Conservation (phyloP, 2,888 invertebrate species). For the Drosophila rellima region DNA sequence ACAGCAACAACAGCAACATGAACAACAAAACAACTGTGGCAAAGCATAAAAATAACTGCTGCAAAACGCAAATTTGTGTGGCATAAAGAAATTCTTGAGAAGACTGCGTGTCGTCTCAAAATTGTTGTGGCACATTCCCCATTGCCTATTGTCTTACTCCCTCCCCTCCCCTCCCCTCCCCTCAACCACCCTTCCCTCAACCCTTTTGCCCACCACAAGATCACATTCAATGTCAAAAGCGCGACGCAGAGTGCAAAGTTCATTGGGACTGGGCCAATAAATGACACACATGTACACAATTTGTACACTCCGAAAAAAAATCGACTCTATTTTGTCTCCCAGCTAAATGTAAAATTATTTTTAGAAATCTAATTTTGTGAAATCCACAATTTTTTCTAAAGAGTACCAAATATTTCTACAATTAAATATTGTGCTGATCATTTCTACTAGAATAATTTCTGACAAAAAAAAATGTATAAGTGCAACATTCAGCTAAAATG, state of each 20-base stretch:
- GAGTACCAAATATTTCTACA: too few species aligned
- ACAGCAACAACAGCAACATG: neutral
- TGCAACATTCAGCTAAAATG: too few species aligned
- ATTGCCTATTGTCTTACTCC: slow-evolving; percentile 11
- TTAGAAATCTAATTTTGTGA: too few species aligned
- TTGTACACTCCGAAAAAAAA: neutral
- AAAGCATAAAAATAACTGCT: slow-evolving; percentile 70
- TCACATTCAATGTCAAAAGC: slow-evolving; percentile 61
- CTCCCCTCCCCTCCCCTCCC: neutral
- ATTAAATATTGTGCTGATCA: too few species aligned
- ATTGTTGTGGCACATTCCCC: slow-evolving; percentile 43
- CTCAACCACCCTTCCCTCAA: neutral
- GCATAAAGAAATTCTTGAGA: slow-evolving; percentile 52
- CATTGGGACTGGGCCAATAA: slow-evolving; percentile 52
- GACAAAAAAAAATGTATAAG: too few species aligned
- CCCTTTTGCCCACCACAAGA: neutral
- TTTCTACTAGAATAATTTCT: too few species aligned
- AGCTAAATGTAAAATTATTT: too few species aligned
- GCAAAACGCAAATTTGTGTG: slow-evolving; percentile 58
- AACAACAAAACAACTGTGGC: slow-evolving; percentile 36
- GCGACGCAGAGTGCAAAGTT: slow-evolving; percentile 58
- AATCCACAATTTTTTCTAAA: too few species aligned
- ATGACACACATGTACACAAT: neutral
- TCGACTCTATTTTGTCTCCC: too few species aligned
- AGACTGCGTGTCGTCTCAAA: slow-evolving; percentile 30